Evolutionary conservation across 2,888 invertebrate genomes (phyloP), one percentile per base, ranked within the genome.

Genomic region (Phengaris arion): DNA sequence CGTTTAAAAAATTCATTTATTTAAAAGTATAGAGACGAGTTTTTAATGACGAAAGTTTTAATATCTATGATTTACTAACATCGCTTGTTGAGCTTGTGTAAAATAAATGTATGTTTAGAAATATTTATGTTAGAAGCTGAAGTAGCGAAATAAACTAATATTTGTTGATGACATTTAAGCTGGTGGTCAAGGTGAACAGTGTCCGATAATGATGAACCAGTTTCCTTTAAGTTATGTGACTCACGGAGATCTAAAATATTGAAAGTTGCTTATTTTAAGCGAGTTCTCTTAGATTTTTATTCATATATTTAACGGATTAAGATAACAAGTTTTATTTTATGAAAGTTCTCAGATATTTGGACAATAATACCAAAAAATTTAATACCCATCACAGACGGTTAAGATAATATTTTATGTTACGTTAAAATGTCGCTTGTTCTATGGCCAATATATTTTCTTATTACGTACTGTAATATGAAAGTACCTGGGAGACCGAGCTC

Each of bases 121-220:
- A 72, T 54, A 51, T 72, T 64, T 35, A 64, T 35, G 64, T 45
- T 48, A 45, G 51, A 70, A 51, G 48, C 8, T 64, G 15, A 46
- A 54, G 68, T 74, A 51, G 64, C 10, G 52, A 74, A 15, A n/a
- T 59, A 72, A 69, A 76, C 45, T 51, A 73, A 73, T 76, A 64
- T 74, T 68, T 73, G 69, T 68, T 57, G 76, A 76, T 78, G 76
- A 57, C 76, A 77, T 78, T 78, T 77, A 72, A 72, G 72, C 2
- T 12, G 72, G 48, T 51, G 22, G 72, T 72, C 72, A 72, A 54
- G 72, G 72, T 54, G 54, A 72, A 35, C 72, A 6, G 12, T 72
- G 13, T 35, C 22, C 52, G 51, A 70, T 70, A 70, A 70, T 35
- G 72, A 52, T 35, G 72, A 35, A 72, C 72, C 72, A 35, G 72